These are phyloP conservation scores for Phocoena phocoena DNA, from an alignment of 2,113 vertebrate species.

Conservation along the genomic window DNA sequence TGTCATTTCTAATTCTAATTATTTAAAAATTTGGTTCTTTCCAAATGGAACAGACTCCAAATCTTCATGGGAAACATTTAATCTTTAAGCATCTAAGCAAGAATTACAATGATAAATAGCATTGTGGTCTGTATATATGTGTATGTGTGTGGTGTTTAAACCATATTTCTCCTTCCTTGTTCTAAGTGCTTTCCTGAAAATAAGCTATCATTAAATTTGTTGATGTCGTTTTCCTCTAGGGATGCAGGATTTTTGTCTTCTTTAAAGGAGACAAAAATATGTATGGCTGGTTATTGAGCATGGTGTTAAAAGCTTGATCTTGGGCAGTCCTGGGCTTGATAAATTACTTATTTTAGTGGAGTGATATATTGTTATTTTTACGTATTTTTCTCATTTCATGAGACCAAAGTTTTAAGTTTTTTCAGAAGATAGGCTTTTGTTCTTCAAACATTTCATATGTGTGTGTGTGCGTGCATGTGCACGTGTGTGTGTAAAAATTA, in stretches of 20 bases:
- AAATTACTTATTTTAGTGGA: not conserved
- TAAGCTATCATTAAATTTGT: conserved; percentile 43
- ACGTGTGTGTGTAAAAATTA: not conserved
- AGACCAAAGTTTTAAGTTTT: not conserved
- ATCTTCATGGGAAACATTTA: not conserved
- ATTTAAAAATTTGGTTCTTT: conserved; percentile 9
- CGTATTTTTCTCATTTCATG: not conserved
- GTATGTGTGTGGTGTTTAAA: not conserved
- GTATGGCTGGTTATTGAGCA: not conserved
- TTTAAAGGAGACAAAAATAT: not conserved
- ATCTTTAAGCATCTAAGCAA: conserved; percentile 23
- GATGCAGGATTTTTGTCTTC: not conserved
- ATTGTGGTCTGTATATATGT: not conserved
- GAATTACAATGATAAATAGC: rapidly evolving
- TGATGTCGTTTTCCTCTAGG: not conserved
- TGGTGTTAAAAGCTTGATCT: not conserved
- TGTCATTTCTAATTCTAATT: not conserved
- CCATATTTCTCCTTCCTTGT: conserved; percentile 4
- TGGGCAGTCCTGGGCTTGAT: not conserved
- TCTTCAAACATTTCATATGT: not conserved
- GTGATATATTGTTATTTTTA: not conserved
- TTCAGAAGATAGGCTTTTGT: not conserved
- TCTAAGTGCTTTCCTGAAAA: conserved; percentile 38
- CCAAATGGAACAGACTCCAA: conserved; percentile 44
- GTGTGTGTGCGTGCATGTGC: not conserved